Percentiles rank a stretch among this genome's conserved stretches.
Evolutionary conservation across 1,140 invertebrate species (phyloP).

Genomic region (Physella acuta): DNA sequence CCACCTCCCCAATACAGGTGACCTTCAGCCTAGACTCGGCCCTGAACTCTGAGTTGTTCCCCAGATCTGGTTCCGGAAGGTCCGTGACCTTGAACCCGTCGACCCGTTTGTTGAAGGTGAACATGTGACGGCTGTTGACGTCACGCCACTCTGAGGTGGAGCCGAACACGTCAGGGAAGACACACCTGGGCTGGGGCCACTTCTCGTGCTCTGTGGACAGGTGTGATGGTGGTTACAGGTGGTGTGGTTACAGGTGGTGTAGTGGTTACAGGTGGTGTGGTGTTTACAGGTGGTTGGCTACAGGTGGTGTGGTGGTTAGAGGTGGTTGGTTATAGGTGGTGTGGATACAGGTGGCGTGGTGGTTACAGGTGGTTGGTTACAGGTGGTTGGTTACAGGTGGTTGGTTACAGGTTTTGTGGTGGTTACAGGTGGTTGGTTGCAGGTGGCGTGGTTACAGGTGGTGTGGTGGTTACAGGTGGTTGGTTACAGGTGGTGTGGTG

Average conservation of each 20-base stretch:
- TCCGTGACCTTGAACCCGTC: background rate
- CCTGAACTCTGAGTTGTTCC: background rate
- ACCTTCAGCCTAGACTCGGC: background rate
- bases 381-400: background rate
- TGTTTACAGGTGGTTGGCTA: background rate
- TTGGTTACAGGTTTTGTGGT: too few species aligned
- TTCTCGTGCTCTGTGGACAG: background rate
- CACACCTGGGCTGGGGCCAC: background rate
- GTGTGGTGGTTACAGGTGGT: too few species aligned
- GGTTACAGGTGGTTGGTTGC: too few species aligned
- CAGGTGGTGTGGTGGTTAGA: background rate
- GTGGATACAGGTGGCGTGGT: background rate
- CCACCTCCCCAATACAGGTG: background rate
- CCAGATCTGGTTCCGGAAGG: conserved; percentile 6
- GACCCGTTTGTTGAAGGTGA: background rate
- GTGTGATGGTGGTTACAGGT: background rate
- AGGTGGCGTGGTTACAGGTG: too few species aligned
- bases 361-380: background rate
- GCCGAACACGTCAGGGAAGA: conserved; percentile 1
- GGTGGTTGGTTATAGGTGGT: background rate
- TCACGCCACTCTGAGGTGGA: conserved; percentile 6
- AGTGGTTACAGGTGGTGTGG: background rate
- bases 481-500: too few species aligned
- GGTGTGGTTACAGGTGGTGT: background rate
- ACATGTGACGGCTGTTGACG: conserved; percentile 10